Evolutionary conservation across 2,888 invertebrate species (phyloP).

Genomic region (Callosobruchus maculatus): DNA sequence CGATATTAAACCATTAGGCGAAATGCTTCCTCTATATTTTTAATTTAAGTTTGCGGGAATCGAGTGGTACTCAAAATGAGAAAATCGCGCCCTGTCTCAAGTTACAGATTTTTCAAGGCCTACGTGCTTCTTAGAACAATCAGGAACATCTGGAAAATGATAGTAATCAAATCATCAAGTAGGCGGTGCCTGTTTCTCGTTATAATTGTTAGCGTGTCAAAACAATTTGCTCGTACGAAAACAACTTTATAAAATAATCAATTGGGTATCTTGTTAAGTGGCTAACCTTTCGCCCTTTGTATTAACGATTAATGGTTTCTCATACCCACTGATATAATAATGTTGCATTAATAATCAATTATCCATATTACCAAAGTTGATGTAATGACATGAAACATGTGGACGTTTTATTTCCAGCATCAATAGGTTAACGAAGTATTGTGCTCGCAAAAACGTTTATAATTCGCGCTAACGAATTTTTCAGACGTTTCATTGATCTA

Average conservation of each 20-base stretch:
- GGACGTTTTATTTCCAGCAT: too few relatives aligned
- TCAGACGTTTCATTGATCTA: too few relatives aligned
- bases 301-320: not conserved
- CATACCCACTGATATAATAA: not conserved
- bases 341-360: not conserved
- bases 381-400: too few relatives aligned
- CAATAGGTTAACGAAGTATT: too few relatives aligned
- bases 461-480: too few relatives aligned
- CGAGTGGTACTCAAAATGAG: too few relatives aligned
- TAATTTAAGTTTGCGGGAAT: too few relatives aligned
- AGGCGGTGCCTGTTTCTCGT: not conserved
- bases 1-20: too few relatives aligned
- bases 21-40: too few relatives aligned
- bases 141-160: not conserved
- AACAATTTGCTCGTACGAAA: not conserved
- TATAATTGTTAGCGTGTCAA: not conserved
- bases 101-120: not conserved
- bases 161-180: not conserved
- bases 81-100: too few relatives aligned
- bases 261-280: not conserved
- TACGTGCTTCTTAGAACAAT: not conserved
- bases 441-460: too few relatives aligned
- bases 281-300: not conserved
- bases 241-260: not conserved
- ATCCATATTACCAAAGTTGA: not conserved